Base-by-base conservation (phyloP, 2,797 vertebrate genomes). In the Neostethus bicornis region DNA sequence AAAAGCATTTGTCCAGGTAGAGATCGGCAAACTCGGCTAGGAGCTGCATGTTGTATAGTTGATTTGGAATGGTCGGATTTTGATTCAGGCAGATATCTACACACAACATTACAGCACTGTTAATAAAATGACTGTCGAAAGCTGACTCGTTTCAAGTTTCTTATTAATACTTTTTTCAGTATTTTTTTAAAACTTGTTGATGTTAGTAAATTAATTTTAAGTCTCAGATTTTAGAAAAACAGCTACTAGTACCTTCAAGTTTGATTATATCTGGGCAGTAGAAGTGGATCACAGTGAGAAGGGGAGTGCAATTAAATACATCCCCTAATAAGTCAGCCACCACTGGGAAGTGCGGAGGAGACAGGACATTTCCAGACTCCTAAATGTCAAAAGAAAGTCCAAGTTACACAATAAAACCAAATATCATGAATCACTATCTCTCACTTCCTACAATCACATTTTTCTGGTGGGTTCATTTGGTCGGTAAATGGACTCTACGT, bases 81-180 rank as follows among this genome's bases (percentile, higher is more conserved):
- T 98, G 95, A 88, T 97, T 98, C 85, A 99, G 79, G 65, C 96
- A 99, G 57, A 98, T 94, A 81, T 98, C 97, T 99, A 61, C 17
- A 72, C 20, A 66, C 2, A 60, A 51, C 24, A 77, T 6, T 13
- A 57, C 0, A 31, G n/a, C 3, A 38, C 13, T 0, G 14, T 31
- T 61, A 66, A 7, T 0, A n/a, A 10, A 14, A n/a, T 23, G n/a
- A n/a, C 2, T 28, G 13, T 11, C 8, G 16, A n/a, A 50, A n/a
- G 46, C 13, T 54, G 3, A 24, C 23, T 6, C 3, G 3, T 51
- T 26, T 24, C 5, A 21, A 19, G 3, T 5, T 4, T 12, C 29
- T 9, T 2, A 23, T 44, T 2, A 13, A 47, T 4, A 16, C 13
- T 19, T 5, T 43, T 51, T 9, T 8, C 25, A 26, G 21, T 4